Conservation (phyloP, 2,797 vertebrate genomes). For the Microctenopoma steveboyesi region DNA sequence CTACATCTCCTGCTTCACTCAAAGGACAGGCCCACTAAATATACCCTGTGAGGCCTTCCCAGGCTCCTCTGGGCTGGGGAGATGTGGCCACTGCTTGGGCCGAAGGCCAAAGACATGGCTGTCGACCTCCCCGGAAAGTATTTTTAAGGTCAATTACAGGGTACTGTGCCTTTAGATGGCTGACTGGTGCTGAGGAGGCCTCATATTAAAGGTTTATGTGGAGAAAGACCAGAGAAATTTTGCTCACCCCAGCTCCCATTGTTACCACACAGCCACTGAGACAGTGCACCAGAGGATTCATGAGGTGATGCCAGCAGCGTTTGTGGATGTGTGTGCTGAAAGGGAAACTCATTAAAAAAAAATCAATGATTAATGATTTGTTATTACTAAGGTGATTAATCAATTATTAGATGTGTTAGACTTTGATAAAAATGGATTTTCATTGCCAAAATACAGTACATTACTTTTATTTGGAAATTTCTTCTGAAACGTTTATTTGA, state of each 20-base stretch:
- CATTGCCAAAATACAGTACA: not conserved
- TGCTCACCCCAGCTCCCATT: slow-evolving; percentile 79
- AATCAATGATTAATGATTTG: not conserved
- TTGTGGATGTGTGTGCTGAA: slow-evolving; percentile 2
- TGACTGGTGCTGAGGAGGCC: slow-evolving; percentile 82
- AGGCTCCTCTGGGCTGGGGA: slow-evolving; percentile 81
- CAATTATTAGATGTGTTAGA: not conserved
- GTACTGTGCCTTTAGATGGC: slow-evolving; percentile 85
- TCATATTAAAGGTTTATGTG: slow-evolving; percentile 88
- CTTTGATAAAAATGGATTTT: slow-evolving; percentile 1
- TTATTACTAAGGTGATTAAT: not conserved
- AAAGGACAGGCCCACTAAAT: slow-evolving; percentile 86
- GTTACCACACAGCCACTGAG: slow-evolving; percentile 80
- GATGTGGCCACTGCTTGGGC: slow-evolving; percentile 79
- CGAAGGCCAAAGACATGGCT: slow-evolving; percentile 86
- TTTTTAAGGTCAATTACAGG: slow-evolving; percentile 92
- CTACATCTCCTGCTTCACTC: slow-evolving; percentile 82
- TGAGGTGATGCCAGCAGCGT: slow-evolving; percentile 32
- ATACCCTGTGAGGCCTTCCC: slow-evolving; percentile 84
- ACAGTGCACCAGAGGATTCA: slow-evolving; percentile 56
- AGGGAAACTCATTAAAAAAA: slow-evolving; percentile 1
- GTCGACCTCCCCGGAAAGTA: slow-evolving; percentile 87
- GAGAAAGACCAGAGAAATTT: slow-evolving; percentile 80
- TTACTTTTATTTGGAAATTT: no score
- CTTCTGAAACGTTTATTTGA: no score